Evolutionary conservation across 2,888 invertebrate genomes (phyloP).

Genomic region (Cordilura impudica): DNA sequence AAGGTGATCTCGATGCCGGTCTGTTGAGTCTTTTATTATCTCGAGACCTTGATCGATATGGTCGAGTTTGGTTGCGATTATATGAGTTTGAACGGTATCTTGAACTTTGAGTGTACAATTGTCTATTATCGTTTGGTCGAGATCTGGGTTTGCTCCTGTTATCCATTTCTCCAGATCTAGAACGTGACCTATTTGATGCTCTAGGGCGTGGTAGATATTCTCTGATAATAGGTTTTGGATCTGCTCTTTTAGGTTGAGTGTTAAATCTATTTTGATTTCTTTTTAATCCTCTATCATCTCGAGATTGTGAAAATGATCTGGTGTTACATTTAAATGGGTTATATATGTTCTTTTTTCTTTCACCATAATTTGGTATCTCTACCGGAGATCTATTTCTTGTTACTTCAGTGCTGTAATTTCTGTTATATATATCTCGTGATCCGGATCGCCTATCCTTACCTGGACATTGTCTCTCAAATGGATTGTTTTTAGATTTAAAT

Average conservation of each 20-base stretch:
- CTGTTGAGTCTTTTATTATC: neutral
- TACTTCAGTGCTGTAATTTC: neutral
- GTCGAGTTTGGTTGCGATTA: too few species aligned
- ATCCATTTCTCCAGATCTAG: constrained; percentile 13
- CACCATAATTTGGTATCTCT: neutral
- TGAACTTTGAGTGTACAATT: too few species aligned
- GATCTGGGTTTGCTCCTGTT: too few species aligned
- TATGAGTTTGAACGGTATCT: constrained; percentile 5
- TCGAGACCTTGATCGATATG: neutral
- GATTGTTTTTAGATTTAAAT: neutral
- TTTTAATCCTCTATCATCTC: neutral
- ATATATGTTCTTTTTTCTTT: neutral
- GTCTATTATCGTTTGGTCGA: too few species aligned
- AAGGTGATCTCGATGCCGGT: neutral
- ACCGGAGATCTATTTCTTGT: neutral
- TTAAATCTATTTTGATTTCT: neutral
- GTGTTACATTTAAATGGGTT: neutral
- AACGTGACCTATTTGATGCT: too few species aligned
- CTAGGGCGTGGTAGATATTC: too few species aligned
- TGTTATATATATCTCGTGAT: neutral
- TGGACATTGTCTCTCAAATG: neutral
- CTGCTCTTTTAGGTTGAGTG: neutral
- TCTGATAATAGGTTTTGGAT: too few species aligned
- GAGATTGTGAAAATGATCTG: constrained; percentile 7
- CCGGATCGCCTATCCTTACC: constrained; percentile 12